Evolutionary conservation across 2,113 vertebrate genomes (phyloP), one percentile per base, ranked within the genome.

Genomic region (Oryzias curvinotus): DNA sequence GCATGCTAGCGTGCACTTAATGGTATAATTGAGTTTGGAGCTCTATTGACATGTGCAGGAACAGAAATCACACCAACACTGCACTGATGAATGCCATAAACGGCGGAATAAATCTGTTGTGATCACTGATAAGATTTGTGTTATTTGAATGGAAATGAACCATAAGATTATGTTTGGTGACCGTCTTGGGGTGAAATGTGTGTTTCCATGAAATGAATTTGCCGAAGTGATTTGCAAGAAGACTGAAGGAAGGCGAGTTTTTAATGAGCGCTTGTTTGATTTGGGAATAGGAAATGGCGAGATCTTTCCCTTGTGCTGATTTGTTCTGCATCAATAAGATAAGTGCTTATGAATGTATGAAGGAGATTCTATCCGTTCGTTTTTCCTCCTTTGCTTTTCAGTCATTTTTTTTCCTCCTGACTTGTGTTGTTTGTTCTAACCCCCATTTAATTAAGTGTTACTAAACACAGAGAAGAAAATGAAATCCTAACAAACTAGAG

Each of bases 91-190:
- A 81, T 56, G 47, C 70, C 71, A 69, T 68, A 68, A 71, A 54
- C 48, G 57, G 73, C 28, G 58, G 45, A 68, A 67, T 55, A 55
- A 18, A 58, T 86, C 70, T 52, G 44, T 69, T 80, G 68, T 64
- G 65, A 85, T 86, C 62, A 84, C 86, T 67, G 85, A 90, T 90
- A 88, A 89, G 82, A 82, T 83, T 82, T 55, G 62, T 55, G 70
- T 85, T 82, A 89, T 91, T 91, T 84, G 80, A 86, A 91, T 93
- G 87, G 75, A 93, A 92, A 91, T 91, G 86, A 90, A 88, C 66
- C 79, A 26, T 65, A 65, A 66, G 83, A 91, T 90, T 90, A 83
- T 81, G 67, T 78, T 82, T 62, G 83, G 81, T 67, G 62, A 67
- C 70, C 54, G 71, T 76, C 77, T 81, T 52, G 61, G 83, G 71